phyloP scores from a whole-genome alignment of 2,113 vertebrate genomes.

The Galeopterus variegatus region DNA sequence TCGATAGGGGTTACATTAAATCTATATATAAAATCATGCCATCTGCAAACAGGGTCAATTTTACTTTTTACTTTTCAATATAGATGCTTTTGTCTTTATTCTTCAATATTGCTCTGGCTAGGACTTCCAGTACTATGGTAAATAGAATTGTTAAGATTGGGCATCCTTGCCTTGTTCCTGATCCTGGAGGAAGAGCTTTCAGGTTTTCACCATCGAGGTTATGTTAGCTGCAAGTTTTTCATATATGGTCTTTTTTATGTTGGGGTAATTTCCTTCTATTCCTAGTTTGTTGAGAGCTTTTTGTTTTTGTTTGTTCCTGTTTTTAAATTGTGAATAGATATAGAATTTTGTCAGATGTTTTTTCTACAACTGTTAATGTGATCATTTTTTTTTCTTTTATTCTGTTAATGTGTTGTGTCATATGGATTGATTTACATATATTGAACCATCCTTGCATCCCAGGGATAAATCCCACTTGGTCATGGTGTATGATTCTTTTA shows the following conservation, averaged over 20 bases:
- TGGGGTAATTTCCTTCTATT: neutral
- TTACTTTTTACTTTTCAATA: neutral
- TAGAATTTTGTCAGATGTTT: neutral
- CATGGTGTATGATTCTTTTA: neutral
- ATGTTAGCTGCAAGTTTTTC: neutral
- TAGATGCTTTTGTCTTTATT: neutral
- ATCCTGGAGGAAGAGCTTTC: neutral
- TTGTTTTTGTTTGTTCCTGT: neutral
- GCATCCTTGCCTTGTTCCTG: neutral
- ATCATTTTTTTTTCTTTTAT: neutral
- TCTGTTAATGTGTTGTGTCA: neutral
- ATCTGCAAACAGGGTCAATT: neutral
- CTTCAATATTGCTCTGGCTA: neutral
- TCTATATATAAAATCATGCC: neutral
- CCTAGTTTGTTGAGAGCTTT: neutral
- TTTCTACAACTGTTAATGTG: neutral
- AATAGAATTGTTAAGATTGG: neutral
- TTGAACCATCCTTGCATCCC: neutral
- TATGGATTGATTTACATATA: neutral
- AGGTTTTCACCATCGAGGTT: neutral
- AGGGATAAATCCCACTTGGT: neutral
- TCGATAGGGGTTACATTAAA: neutral
- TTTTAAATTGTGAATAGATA: neutral
- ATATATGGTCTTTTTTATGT: neutral
- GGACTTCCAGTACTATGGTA: neutral